Base-by-base conservation (phyloP, 2,113 vertebrate genomes). In the Elaphurus davidianus region DNA sequence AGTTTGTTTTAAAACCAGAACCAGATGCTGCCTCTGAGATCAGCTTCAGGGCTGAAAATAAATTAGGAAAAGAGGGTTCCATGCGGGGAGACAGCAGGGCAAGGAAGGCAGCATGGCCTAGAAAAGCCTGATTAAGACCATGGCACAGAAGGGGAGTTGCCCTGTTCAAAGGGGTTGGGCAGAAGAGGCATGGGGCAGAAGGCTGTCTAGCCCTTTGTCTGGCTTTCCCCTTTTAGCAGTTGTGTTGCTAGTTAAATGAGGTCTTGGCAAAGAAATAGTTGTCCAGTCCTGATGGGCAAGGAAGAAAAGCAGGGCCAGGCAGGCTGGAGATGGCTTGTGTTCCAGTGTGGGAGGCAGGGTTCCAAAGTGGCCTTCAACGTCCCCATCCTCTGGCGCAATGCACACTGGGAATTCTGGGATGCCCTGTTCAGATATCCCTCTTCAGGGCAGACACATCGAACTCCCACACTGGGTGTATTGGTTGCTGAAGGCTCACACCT, bases 21-120 rank as follows among this genome's bases (percentile, higher is more conserved):
- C 40, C 93, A 98, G 98, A 94, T 97, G 95, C 97, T 98, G 83
- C 94, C 90, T 85, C 17, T 97, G 97, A 98, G 98, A 91, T 97
- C 90, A 95, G 94, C 90, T 97, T 98, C 87, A 84, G 96, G 87
- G 92, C 87, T 95, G 91, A 98, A 97, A 97, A 98, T 96, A 98
- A 98, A 98, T 98, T 78, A 97, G 92, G 64, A 78, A 93, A 89
- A 97, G 13, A 67, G 4, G 11, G 17, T 90, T 98, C 96, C 93
- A 59, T 74, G 91, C 90, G 95, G 95, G 0, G 2, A 0, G 0
- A 74, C 83, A 16, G 0, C 79, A 59, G 90, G 90, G 81, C 11
- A 15, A 91, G 89, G 92, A 85, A 96, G 6, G 90, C 92, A 96
- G 87, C 19, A 13, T 64, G 96, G 33, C 74, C 59, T 71, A 94